These are phyloP conservation scores for Calephelis perditalis DNA, from an alignment of 2,888 invertebrate genomes.

Conservation along the genomic window DNA sequence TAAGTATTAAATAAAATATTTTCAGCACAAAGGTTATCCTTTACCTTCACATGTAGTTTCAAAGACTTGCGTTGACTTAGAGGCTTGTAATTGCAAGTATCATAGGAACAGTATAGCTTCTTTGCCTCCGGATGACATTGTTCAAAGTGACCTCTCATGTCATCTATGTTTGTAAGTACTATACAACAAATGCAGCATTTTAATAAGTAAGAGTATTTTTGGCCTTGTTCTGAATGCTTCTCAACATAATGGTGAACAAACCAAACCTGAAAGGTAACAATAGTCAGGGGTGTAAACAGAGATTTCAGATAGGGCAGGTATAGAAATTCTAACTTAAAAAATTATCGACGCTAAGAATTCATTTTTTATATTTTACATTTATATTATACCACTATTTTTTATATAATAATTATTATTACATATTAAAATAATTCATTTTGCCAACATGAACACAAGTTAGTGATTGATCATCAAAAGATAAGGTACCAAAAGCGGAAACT, in stretches of 20 bases:
- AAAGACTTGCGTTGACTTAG: conserved; percentile 64
- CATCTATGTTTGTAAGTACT: conserved; percentile 46
- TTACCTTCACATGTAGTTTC: conserved; percentile 63
- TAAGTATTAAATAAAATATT: neutral
- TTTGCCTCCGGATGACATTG: conserved; percentile 53
- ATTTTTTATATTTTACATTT: too few species aligned
- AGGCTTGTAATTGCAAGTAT: conserved; percentile 57
- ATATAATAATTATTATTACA: too few species aligned
- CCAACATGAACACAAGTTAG: too few species aligned
- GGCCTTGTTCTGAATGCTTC: conserved; percentile 40
- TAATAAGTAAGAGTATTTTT: conserved; percentile 41
- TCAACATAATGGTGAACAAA: conserved; percentile 57
- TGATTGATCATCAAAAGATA: too few species aligned
- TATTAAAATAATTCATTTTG: too few species aligned
- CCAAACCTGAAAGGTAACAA: conserved; percentile 50
- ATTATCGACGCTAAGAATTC: too few species aligned
- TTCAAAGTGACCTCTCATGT: conserved; percentile 58
- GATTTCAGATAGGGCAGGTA: too few species aligned
- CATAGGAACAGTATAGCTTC: conserved; percentile 60
- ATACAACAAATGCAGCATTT: conserved; percentile 62
- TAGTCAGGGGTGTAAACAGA: too few species aligned
- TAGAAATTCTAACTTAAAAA: too few species aligned
- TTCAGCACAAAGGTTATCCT: conserved; percentile 5
- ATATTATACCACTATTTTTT: too few species aligned
- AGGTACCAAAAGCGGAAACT: too few species aligned